Base-by-base conservation (phyloP, 1,140 invertebrate species). In the Aradophagus sp. region DNA sequence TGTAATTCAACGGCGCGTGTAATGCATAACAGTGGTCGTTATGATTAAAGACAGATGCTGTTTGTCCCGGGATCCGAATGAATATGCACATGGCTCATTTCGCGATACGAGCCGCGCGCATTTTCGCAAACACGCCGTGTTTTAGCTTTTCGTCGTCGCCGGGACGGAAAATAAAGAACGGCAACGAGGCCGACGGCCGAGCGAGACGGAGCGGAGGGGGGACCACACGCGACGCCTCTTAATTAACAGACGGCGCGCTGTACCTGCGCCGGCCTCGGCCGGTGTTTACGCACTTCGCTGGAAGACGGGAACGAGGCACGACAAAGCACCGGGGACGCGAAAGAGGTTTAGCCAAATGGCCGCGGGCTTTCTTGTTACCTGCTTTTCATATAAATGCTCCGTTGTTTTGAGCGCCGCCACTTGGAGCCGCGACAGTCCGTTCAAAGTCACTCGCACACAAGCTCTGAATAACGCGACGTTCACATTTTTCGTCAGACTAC, bases 181-280 rank as follows among this genome's bases (percentile, higher is more conserved):
- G n/a, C n/a, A n/a, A n/a, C n/a, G n/a, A n/a, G n/a, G 27, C 29
- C 39, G 17, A 34, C 44, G 48, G 20, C 5, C 41, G 39, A 50
- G 44, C 41, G 65, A 59, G 42, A 19, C 35, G 41, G 53, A 44
- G 41, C 8, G 38, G 7, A 38, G 8, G 10, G 20, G 61, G 55
- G 79, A 80, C 80, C 79, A 80, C 79, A 80, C 79, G 78, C 77
- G 76, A 76, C 75, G 77, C 67, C 79, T 81, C 77, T 80, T 80
- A 80, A 81, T 81, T 80, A 81, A 79, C 78, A 78, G 77, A 80
- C 75, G 53, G 53, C 53, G 41, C 47, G 67, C 41, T 71, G 71
- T 80, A 78, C 77, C 75, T 77, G 71, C 53, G 39, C 16, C 74
- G 39, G 39, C 17, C 38, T 73, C 14, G 50, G 17, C 45, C 34